Conservation (phyloP, 2,888 invertebrate species). For the Andrena camellia region DNA sequence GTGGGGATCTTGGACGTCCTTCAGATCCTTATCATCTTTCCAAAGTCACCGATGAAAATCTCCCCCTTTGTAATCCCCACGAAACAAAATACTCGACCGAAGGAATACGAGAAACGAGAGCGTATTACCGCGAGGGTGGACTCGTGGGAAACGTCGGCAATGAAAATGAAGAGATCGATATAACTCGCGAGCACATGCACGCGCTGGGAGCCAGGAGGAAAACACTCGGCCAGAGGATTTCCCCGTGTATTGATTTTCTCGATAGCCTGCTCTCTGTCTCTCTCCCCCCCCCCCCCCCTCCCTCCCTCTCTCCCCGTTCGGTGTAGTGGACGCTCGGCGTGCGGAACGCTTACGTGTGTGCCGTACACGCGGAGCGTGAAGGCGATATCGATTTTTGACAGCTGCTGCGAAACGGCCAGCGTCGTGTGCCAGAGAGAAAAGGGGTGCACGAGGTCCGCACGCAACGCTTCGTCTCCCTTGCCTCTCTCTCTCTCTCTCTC, state of each 20-base stretch:
- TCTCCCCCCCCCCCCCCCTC: constrained; percentile 42
- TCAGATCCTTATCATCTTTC: too few relatives aligned
- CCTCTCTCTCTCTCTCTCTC: constrained; percentile 2
- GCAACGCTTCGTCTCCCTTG: constrained; percentile 18
- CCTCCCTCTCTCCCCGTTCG: constrained; percentile 57
- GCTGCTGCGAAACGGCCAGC: constrained; percentile 76
- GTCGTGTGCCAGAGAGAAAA: constrained; percentile 33
- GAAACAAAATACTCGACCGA: not conserved
- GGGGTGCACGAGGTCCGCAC: constrained; percentile 64
- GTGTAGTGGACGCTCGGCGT: constrained; percentile 48
- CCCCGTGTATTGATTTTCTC: constrained; percentile 80
- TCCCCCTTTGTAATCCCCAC: not conserved
- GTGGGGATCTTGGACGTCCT: too few relatives aligned
- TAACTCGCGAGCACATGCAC: constrained; percentile 56
- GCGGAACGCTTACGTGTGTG: constrained; percentile 51
- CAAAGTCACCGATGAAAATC: too few relatives aligned
- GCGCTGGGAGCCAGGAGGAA: constrained; percentile 53
- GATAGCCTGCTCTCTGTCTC: constrained; percentile 43
- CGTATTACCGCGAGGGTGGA: not conserved
- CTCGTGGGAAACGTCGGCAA: constrained; percentile 28
- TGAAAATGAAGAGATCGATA: constrained; percentile 62
- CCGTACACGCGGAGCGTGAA: constrained; percentile 59
- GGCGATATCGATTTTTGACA: constrained; percentile 84
- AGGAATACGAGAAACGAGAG: too few relatives aligned
- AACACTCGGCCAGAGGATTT: constrained; percentile 71